Conservation (phyloP, 2,113 vertebrate species). For the Hystrix brachyura region DNA sequence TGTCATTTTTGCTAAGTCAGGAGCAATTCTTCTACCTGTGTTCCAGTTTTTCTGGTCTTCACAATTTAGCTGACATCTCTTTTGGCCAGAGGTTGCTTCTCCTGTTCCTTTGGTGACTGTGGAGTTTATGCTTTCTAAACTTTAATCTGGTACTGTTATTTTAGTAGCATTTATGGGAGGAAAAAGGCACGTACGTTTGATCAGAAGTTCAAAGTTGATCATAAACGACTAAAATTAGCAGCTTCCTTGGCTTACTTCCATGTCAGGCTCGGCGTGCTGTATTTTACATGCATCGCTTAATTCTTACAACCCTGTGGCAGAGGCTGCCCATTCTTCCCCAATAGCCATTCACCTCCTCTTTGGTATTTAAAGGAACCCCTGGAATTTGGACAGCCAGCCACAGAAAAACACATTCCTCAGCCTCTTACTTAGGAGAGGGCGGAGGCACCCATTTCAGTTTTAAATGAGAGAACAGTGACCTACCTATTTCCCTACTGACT, state of each 20-base stretch:
- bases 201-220: neutral
- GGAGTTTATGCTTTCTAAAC: neutral
- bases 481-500: neutral
- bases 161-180: neutral
- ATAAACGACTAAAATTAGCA: neutral
- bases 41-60: neutral
- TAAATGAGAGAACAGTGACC: neutral
- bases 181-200: slow-evolving; percentile 13
- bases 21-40: neutral
- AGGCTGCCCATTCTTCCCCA: neutral
- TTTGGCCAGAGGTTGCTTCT: neutral
- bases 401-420: neutral
- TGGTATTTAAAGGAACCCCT: neutral
- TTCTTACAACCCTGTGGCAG: neutral
- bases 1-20: neutral
- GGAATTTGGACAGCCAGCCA: neutral
- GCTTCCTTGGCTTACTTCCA: neutral
- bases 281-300: neutral
- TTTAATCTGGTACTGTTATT: neutral
- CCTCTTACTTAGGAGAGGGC: neutral
- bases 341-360: neutral
- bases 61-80: slow-evolving; percentile 4
- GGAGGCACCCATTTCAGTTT: neutral
- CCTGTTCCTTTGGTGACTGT: neutral
- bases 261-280: neutral